Evolutionary conservation across 2,888 invertebrate species (phyloP).

Genomic region (Hirtodrosophila cameraria): DNA sequence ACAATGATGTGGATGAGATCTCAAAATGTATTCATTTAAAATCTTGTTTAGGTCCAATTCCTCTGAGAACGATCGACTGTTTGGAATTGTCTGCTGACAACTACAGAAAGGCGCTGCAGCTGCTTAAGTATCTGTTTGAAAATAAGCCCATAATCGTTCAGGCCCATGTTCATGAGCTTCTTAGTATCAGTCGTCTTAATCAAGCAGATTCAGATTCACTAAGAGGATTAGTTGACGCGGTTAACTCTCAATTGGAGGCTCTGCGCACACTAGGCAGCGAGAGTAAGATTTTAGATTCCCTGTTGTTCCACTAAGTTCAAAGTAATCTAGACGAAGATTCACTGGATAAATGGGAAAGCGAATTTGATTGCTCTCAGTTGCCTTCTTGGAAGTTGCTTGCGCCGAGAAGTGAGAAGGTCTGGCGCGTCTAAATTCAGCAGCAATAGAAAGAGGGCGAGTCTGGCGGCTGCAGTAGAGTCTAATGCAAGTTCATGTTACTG

Average conservation of each 20-base stretch:
- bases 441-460: too few species aligned
- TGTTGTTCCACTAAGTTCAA: not conserved
- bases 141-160: conserved; percentile 7
- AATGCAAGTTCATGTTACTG: too few species aligned
- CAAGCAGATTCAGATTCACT: not conserved
- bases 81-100: conserved; percentile 9
- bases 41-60: conserved; percentile 10
- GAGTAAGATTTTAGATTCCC: not conserved
- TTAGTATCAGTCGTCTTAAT: not conserved
- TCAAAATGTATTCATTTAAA: conserved; percentile 17
- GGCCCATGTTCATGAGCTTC: conserved; percentile 3
- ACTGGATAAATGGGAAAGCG: conserved; percentile 4
- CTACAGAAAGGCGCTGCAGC: conserved; percentile 1
- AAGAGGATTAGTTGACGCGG: conserved; percentile 3
- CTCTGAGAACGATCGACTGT: conserved; percentile 11
- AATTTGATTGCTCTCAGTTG: not conserved
- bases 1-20: conserved; percentile 9
- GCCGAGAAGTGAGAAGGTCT: too few species aligned
- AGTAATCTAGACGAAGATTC: not conserved
- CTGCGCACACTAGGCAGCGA: not conserved
- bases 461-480: too few species aligned
- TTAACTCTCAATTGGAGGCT: conserved; percentile 4
- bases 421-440: too few species aligned
- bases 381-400: not conserved
- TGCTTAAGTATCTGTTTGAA: conserved; percentile 1